A percentile compares a stretch with the other conserved stretches of the same genome.
Conservation (phyloP, 2,888 invertebrate genomes). For the Steinernema hermaphroditum region DNA sequence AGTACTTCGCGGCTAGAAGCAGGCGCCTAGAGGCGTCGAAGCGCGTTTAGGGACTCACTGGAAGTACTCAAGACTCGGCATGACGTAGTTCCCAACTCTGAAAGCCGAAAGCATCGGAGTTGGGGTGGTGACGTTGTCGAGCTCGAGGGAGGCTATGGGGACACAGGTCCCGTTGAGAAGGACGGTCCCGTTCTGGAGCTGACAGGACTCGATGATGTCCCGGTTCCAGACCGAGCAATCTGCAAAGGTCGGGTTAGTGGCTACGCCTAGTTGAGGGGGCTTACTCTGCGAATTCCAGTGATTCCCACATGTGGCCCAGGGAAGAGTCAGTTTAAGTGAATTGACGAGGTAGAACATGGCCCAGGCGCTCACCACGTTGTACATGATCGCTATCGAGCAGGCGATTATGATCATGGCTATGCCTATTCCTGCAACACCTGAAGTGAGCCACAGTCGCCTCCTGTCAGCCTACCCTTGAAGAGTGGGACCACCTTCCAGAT, state of each 20-base stretch:
- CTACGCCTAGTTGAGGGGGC: conserved; percentile 16
- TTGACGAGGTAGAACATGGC: conserved; percentile 72
- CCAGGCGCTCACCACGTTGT: conserved; percentile 72
- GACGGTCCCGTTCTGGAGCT: conserved; percentile 58
- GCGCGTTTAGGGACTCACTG: conserved; percentile 61
- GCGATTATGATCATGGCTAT: conserved; percentile 72
- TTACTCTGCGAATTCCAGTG: conserved; percentile 77
- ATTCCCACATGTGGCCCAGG: conserved; percentile 86
- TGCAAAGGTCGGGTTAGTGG: conserved; percentile 32
- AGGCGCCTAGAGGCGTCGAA: too few relatives aligned
- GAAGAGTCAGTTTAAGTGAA: conserved; percentile 82
- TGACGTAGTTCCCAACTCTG: conserved; percentile 54
- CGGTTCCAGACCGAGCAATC: conserved; percentile 60
- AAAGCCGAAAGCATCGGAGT: neutral
- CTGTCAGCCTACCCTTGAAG: conserved; percentile 71
- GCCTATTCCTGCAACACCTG: conserved; percentile 69
- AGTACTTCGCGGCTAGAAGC: conserved; percentile 63
- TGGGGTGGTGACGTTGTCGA: conserved; percentile 35
- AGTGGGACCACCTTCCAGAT: conserved; percentile 81
- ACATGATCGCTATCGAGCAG: conserved; percentile 70
- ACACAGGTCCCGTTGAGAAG: conserved; percentile 62
- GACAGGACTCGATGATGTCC: conserved; percentile 49
- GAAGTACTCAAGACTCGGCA: conserved; percentile 71
- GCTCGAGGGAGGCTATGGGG: conserved; percentile 36
- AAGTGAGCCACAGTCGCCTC: neutral